A percentile compares a stretch with the other conserved stretches of the same genome.
These are phyloP conservation scores for Petaurus breviceps DNA, from an alignment of 2,113 vertebrate species.

Conservation along the genomic window DNA sequence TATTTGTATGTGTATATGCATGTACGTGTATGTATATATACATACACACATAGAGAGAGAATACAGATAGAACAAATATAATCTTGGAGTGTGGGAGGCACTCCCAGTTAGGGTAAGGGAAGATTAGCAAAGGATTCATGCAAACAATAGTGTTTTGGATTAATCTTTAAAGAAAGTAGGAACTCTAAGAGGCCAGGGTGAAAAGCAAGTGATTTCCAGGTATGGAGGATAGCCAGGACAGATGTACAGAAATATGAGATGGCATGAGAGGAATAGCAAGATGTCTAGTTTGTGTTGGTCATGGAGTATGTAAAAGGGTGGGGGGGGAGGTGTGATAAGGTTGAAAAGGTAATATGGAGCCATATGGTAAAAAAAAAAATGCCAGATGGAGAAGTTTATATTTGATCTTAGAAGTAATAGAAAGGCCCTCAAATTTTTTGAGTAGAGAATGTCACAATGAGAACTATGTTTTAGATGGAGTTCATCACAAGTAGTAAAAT, in stretches of 20 bases:
- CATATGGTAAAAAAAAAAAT: not conserved
- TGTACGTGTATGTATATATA: no score
- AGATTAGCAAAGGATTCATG: not conserved
- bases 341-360: not conserved
- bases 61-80: not conserved
- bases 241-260: not conserved
- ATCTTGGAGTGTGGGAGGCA: not conserved
- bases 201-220: not conserved
- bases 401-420: not conserved
- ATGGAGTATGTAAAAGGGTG: not conserved
- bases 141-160: not conserved
- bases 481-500: slow-evolving; percentile 39
- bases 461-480: slow-evolving; percentile 34
- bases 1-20: no score
- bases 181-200: not conserved
- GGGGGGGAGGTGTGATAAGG: not conserved
- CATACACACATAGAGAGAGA: no score
- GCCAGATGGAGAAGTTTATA: not conserved
- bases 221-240: not conserved
- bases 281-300: not conserved
- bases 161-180: not conserved
- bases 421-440: not conserved
- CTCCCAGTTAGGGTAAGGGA: not conserved
- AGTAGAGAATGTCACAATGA: not conserved
- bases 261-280: not conserved